Base-by-base conservation (phyloP, 1,140 invertebrate species). In the Ceratina calcarata region DNA sequence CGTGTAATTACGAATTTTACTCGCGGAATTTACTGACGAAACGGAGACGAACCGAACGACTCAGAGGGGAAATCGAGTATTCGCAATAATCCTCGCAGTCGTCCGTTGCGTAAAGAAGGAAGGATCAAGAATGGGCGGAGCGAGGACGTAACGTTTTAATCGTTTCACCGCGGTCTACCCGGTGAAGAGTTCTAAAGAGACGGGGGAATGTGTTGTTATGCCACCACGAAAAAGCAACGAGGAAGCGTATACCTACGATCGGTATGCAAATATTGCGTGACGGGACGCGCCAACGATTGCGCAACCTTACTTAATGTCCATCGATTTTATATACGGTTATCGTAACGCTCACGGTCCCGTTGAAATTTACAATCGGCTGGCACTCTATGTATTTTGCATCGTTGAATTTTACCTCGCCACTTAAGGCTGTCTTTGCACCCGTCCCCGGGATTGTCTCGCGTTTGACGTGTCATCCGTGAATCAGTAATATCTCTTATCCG, bases 201-300 rank as follows among this genome's bases (percentile, higher is more conserved):
- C 12, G n/a, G 64, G 10, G 55, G 45, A 57, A 67, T 4, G 27
- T 6, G 37, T 22, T 45, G 72, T 80, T 80, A 74, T 45, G 78
- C 61, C 71, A 67, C n/a, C 37, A 51, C 22, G 72, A 60, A 74
- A 15, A 55, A 24, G 37, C 57, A 64, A 51, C 53, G 71, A 18
- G 37, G 22, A 16, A 60, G 68, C 58, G 70, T 55, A 27, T 71
- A 4, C 55, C n/a, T 45, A 20, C 61, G 62, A 79, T 73, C 53
- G 69, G 62, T 60, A 74, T 74, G 77, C 53, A 74, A 79, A 79
- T 79, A 58, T 62, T 45, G 58, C 58, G 58, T 53, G 68, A 62
- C 61, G 60, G 8, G 60, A 53, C 61, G 53, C 27, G n/a, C n/a
- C n/a, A 49, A 4, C 20, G 53, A 6, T 79, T 73, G 53, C 51